phyloP scores from a whole-genome alignment of 53 echinoderm and acorn worm genomes.

The Holothuria scabra region DNA sequence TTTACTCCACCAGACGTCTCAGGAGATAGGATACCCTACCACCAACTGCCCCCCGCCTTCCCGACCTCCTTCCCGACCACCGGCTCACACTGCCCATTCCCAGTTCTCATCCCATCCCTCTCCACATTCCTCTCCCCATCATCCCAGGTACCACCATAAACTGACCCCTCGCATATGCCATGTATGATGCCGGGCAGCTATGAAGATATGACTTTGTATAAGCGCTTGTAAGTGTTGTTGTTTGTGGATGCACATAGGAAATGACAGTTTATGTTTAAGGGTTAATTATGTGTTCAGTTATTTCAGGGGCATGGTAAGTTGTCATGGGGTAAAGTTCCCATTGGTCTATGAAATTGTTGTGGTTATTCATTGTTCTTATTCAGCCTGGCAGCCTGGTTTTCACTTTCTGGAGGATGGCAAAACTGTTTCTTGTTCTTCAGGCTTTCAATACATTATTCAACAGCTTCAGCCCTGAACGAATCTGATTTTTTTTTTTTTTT shows the following conservation, averaged over 20 bases:
- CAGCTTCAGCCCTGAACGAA: not conserved
- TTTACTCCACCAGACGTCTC: slow-evolving; percentile 19
- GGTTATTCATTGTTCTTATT: not conserved
- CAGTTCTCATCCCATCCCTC: not conserved
- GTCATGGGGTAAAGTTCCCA: slow-evolving; percentile 6
- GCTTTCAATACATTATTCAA: not conserved
- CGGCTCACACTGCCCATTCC: not conserved
- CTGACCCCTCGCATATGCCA: slow-evolving; percentile 16
- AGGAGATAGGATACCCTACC: not conserved
- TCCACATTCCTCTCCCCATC: not conserved
- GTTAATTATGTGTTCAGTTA: not conserved
- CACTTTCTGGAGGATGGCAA: slow-evolving; percentile 7
- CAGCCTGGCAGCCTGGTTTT: not conserved
- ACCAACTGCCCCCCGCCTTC: slow-evolving; percentile 1
- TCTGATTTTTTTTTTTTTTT: not conserved
- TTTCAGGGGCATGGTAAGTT: not conserved
- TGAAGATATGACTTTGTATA: slow-evolving; percentile 13
- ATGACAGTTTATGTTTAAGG: not conserved
- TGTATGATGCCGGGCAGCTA: not conserved
- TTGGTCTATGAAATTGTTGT: not conserved
- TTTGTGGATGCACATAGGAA: not conserved
- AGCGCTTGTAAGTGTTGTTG: not conserved
- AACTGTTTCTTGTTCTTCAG: slow-evolving; percentile 7
- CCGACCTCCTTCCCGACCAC: not conserved
- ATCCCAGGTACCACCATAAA: slow-evolving; percentile 12